Conservation (phyloP, 2,888 invertebrate species). For the Autographa gamma region DNA sequence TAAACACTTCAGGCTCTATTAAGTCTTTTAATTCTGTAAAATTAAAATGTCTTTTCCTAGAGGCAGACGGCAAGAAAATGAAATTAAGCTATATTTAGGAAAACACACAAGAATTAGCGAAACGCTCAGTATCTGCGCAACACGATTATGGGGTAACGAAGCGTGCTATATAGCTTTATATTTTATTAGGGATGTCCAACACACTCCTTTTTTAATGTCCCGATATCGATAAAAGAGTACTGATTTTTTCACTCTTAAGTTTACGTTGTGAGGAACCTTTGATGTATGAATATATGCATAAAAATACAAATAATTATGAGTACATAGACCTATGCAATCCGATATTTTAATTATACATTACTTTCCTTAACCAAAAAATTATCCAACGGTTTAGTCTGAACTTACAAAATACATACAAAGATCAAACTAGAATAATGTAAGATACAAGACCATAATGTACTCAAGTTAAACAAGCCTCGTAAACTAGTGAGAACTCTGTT, state of each 20-base stretch:
- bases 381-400: background rate
- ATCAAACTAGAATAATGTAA: background rate
- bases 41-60: constrained; percentile 3
- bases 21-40: background rate
- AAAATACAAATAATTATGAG: too few species aligned
- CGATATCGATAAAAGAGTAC: constrained; percentile 22
- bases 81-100: constrained; percentile 3
- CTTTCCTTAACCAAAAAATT: background rate
- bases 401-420: background rate
- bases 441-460: background rate
- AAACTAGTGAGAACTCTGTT: constrained; percentile 30
- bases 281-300: too few species aligned
- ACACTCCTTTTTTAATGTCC: background rate
- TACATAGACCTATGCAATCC: too few species aligned
- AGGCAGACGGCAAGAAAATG: constrained; percentile 5
- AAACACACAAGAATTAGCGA: background rate
- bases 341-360: too few species aligned
- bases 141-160: constrained; percentile 12
- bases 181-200: background rate
- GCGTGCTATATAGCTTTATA: constrained; percentile 5
- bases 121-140: background rate
- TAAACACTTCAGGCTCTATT: background rate
- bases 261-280: too few species aligned
- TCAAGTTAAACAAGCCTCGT: constrained; percentile 26
- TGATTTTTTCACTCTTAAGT: background rate